Evolutionary conservation across 2,797 vertebrate genomes (phyloP), one percentile per base, ranked within the genome.

Genomic region (Scarus forsteni): DNA sequence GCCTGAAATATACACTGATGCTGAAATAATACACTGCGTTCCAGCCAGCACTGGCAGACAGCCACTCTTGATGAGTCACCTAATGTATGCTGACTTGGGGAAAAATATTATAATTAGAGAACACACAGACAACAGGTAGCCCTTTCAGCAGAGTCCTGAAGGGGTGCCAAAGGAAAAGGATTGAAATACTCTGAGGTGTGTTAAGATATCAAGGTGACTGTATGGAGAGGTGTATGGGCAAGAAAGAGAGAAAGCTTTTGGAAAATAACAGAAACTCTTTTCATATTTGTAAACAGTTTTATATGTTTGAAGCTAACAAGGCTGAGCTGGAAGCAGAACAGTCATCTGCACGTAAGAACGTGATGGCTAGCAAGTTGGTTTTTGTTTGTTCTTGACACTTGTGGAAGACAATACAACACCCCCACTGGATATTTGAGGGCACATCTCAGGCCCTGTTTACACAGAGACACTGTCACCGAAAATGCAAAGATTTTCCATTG

Each of bases 51-150:
- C 67, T 75, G 78, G 85, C 85, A 86, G 75, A 70, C 71, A 4
- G 79, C 60, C 38, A 53, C 61, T 85, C 75, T 54, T 84, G 88
- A 89, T 89, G 89, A 92, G 83, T 92, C 91, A 91, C 77, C 83
- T 90, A 87, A 89, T 91, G 86, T 58, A 74, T 64, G 88, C 88
- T 91, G 85, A 85, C 75, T 89, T 85, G 81, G 85, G 83, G 87
- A 81, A 86, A 81, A 86, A 89, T 81, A 80, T 78, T 79, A 35
- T 81, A 85, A 87, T 73, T 81, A 81, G 83, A 79, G 68, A 73
- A 72, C 64, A 66, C 51, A 14, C 54, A 85, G 83, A 89, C 82
- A 89, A 88, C 88, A 88, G 88, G 86, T 88, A 86, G 72, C 16
- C 70, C 70, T 89, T 89, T 84, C 79, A 88, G 78, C 63, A 15